These are phyloP conservation scores for Champsocephalus gunnari DNA, from an alignment of 2,797 vertebrate species.

Conservation along the genomic window DNA sequence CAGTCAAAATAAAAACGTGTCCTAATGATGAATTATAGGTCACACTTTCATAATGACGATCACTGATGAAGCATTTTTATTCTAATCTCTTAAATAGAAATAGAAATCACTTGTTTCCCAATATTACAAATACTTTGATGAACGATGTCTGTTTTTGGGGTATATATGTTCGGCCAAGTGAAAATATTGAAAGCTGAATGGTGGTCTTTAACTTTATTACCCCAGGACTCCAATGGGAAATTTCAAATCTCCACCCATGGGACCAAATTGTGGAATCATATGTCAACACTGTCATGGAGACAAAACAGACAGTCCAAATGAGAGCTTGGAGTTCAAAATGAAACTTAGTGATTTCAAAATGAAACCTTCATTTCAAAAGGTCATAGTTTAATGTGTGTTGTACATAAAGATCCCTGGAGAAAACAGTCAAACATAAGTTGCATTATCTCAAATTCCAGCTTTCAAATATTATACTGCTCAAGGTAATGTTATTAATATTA, in stretches of 20 bases:
- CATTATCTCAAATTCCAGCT: neutral
- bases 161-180: neutral
- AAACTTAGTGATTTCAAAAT: neutral
- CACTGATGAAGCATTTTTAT: neutral
- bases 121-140: neutral
- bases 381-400: neutral
- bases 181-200: slow-evolving; percentile 26
- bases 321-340: neutral
- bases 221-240: slow-evolving; percentile 52
- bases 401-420: slow-evolving; percentile 1
- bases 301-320: neutral
- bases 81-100: slow-evolving; percentile 6
- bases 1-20: neutral
- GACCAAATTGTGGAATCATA: slow-evolving; percentile 39
- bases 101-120: neutral
- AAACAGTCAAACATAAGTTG: neutral
- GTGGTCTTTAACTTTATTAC: slow-evolving; percentile 65
- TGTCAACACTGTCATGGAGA: slow-evolving; percentile 34
- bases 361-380: neutral
- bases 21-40: neutral
- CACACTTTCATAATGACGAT: neutral
- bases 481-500: slow-evolving; percentile 10
- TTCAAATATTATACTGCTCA: slow-evolving; percentile 26
- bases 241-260: slow-evolving; percentile 36
- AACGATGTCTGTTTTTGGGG: neutral